phyloP scores from a whole-genome alignment of 2,797 vertebrate genomes.

The Moxostoma hubbsi region DNA sequence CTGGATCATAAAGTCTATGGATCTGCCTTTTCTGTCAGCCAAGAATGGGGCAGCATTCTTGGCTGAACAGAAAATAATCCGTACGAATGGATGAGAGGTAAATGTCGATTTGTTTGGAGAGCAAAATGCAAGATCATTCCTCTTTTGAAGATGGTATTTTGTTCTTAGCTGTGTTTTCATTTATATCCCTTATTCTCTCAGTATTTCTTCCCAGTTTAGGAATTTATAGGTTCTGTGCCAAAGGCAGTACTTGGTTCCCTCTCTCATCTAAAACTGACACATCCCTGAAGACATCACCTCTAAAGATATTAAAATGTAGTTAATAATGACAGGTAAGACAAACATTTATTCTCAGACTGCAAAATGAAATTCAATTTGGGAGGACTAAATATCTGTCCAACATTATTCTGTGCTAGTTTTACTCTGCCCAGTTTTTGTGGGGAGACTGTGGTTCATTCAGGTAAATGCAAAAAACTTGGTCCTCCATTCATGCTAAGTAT shows the following conservation, averaged over 20 bases:
- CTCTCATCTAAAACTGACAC: conserved; percentile 42
- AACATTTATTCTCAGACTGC: conserved; percentile 19
- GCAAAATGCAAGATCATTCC: conserved; percentile 38
- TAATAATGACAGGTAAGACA: conserved; percentile 34
- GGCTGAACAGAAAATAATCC: conserved; percentile 26
- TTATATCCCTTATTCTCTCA: conserved; percentile 37
- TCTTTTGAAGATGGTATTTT: conserved; percentile 54
- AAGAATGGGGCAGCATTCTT: conserved; percentile 30
- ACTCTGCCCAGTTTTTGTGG: conserved; percentile 33
- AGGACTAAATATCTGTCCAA: conserved; percentile 44
- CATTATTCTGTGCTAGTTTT: conserved; percentile 31
- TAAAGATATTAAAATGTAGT: conserved; percentile 31
- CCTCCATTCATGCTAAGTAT: conserved; percentile 60
- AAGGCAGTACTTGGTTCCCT: conserved; percentile 42
- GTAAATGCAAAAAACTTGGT: conserved; percentile 52
- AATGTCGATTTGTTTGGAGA: conserved; percentile 47
- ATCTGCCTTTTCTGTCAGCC: conserved; percentile 30
- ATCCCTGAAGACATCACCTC: conserved; percentile 23
- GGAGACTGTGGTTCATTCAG: conserved; percentile 50
- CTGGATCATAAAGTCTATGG: conserved; percentile 15
- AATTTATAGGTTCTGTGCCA: conserved; percentile 45
- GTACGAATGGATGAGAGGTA: conserved; percentile 41
- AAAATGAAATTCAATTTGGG: conserved; percentile 28
- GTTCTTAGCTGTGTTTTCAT: conserved; percentile 50
- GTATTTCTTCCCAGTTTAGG: conserved; percentile 47